phyloP scores from a whole-genome alignment of 2,113 vertebrate species.

The Hassar affinis region DNA sequence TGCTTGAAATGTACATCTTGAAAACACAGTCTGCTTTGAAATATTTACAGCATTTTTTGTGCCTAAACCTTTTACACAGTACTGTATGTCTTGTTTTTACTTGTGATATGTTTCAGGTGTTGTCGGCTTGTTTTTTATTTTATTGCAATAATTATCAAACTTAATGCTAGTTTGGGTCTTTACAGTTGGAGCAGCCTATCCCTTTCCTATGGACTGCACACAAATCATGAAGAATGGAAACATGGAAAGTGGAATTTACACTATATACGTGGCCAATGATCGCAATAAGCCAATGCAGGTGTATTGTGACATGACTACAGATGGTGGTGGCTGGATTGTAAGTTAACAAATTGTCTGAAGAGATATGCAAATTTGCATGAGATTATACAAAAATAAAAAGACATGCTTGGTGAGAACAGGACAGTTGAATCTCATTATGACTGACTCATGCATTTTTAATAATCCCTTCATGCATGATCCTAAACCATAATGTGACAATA shows the following conservation, averaged over 20 bases:
- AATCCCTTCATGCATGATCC: neutral
- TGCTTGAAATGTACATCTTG: no score
- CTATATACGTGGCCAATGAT: constrained; percentile 74
- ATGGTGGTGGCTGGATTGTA: constrained; percentile 84
- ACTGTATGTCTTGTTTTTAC: neutral
- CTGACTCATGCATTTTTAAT: neutral
- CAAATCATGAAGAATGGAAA: constrained; percentile 79
- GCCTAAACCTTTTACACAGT: no score
- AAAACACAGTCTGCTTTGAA: no score
- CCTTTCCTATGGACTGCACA: constrained; percentile 78
- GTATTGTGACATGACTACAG: constrained; percentile 85
- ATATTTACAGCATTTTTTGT: no score
- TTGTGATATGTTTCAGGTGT: neutral
- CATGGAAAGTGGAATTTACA: constrained; percentile 70
- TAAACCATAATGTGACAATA: neutral
- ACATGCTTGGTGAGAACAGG: neutral
- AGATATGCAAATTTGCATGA: neutral
- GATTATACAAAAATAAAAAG: neutral
- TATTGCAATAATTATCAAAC: neutral
- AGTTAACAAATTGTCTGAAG: constrained; percentile 47
- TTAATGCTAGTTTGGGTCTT: neutral
- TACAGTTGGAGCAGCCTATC: constrained; percentile 70
- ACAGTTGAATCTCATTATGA: neutral
- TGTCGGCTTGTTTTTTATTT: neutral
- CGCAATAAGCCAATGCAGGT: constrained; percentile 70